Conservation (phyloP, 2,888 invertebrate genomes). For the Dryococelus australis region DNA sequence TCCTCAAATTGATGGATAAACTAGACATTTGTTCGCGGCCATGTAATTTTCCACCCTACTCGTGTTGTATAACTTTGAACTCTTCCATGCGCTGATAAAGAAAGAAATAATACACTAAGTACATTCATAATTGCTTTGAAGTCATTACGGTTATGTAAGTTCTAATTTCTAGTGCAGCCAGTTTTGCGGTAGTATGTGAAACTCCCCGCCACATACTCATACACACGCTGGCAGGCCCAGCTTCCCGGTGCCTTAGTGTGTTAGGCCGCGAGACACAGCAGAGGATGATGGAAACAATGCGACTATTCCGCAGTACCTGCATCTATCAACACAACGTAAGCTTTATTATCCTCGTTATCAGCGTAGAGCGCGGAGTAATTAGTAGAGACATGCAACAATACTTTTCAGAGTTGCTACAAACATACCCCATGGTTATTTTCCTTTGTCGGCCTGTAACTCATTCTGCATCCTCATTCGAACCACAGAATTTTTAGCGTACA, state of each 20-base stretch:
- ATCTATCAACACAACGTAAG: neutral
- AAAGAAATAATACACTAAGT: no score
- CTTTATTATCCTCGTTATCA: constrained; percentile 8
- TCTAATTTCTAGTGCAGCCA: no score
- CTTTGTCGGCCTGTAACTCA: constrained; percentile 1
- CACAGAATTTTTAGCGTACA: neutral
- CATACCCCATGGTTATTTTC: neutral
- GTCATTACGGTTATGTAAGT: no score
- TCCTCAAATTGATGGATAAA: no score
- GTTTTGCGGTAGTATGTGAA: neutral
- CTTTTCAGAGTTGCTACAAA: neutral
- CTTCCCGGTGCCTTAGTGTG: neutral
- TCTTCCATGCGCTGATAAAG: no score
- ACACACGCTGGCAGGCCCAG: neutral
- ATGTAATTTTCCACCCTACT: no score
- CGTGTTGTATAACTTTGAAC: no score
- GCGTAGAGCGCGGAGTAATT: neutral
- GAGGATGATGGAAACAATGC: neutral
- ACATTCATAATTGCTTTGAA: no score
- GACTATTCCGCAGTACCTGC: neutral
- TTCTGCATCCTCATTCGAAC: neutral
- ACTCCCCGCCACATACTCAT: neutral
- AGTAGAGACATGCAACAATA: neutral
- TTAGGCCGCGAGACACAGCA: neutral
- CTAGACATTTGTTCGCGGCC: no score